Evolutionary conservation across 2,888 invertebrate genomes (phyloP), one percentile per base, ranked within the genome.

Genomic region (Trissoscelio sp.): DNA sequence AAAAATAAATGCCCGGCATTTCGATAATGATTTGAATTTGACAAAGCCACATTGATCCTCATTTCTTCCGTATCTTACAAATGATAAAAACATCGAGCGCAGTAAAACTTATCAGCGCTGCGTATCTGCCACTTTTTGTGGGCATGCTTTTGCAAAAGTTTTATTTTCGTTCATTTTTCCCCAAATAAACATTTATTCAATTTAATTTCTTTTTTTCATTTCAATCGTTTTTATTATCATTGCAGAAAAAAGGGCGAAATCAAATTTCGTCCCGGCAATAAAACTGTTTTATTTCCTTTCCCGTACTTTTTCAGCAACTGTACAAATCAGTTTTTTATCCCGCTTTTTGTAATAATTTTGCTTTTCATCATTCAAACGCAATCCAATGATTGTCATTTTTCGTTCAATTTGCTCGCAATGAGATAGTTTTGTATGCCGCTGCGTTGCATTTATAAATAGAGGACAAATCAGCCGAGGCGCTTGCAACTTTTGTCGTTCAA

Each of bases 71-170:
- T 77, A 77, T 69, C 67, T 77, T 77, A 69, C 58, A 67, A 67
- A 75, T 75, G 67, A 66, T 75, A 67, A 57, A 72, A 74, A 66
- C 66, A 66, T 37, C 57, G 46, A 28, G 39, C 66, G 28, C 37
- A 48, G 39, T 24, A 42, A 57, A 48, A 66, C 48, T 75, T 57
- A 75, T 67, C 66, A 75, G 57, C 37, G 39, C 44, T 16, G 37
- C 48, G 37, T 24, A 55, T 73, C 62, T 70, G 22, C n/a, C 46
- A 37, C 37, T 42, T 73, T 73, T 28, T 73, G 51, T 39, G 24
- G 4, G 66, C 37, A n/a, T n/a, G 57, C 14, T 31, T 58, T 53
- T 53, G 31, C 18, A 73, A 73, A 62, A 28, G 14, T 34, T 16
- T 62, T 53, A n/a, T n/a, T 44, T 46, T n/a, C 18, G 2, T 22